These are phyloP conservation scores for Drosophila infuscata DNA, from an alignment of 2,888 invertebrate species.

Conservation along the genomic window DNA sequence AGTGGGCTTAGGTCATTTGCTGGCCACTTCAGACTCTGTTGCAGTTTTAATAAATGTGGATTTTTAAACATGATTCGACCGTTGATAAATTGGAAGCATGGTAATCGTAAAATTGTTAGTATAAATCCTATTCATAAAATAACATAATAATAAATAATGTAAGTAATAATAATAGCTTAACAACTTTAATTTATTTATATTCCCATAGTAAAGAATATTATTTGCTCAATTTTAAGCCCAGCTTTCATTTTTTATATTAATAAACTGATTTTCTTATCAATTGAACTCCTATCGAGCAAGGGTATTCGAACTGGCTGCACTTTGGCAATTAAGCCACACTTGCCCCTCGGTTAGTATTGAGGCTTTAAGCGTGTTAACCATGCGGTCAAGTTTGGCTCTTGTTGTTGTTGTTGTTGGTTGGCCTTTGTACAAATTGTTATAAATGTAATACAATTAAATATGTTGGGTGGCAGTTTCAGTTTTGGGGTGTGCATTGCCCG, in stretches of 20 bases:
- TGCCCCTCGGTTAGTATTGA: not conserved
- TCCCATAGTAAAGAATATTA: not conserved
- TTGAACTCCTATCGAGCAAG: not conserved
- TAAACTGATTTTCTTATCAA: not conserved
- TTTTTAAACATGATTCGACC: no score
- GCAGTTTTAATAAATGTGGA: not conserved
- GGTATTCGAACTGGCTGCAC: not conserved
- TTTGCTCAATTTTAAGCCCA: no score
- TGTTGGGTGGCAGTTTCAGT: slow-evolving; percentile 14
- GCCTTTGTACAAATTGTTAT: slow-evolving; percentile 69
- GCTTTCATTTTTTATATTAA: no score
- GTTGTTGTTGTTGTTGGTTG: not conserved
- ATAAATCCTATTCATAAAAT: no score
- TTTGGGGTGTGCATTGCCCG: slow-evolving; percentile 45
- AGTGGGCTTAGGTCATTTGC: slow-evolving; percentile 24
- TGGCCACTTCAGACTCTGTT: not conserved
- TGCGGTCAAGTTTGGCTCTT: not conserved
- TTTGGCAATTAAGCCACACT: not conserved
- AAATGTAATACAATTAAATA: slow-evolving; percentile 81
- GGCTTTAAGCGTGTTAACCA: slow-evolving; percentile 13
- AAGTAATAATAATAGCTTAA: no score
- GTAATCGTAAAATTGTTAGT: no score
- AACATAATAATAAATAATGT: no score
- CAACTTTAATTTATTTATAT: not conserved
- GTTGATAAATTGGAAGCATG: no score